Conservation (phyloP, 2,797 vertebrate genomes). For the Pseudomugil tenellus region DNA sequence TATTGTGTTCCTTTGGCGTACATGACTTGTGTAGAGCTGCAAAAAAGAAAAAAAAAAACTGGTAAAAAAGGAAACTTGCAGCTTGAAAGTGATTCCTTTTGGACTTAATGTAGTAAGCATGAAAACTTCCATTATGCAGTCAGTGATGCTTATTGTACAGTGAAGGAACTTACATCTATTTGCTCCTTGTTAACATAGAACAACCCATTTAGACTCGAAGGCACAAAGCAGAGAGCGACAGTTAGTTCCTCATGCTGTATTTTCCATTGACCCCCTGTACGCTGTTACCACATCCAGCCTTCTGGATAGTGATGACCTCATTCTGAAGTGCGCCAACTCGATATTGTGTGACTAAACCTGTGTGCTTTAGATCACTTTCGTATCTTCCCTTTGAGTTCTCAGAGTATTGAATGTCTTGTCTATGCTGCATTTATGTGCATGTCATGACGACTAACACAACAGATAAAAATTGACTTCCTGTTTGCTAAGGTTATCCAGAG, state of each 20-base stretch:
- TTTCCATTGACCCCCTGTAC: slow-evolving; percentile 21
- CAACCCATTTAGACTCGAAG: not conserved
- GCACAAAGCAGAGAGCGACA: not conserved
- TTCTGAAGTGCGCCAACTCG: slow-evolving; percentile 35
- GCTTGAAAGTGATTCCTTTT: not conserved
- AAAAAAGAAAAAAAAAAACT: not conserved
- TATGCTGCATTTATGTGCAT: slow-evolving; percentile 18
- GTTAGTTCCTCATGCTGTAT: slow-evolving; percentile 3
- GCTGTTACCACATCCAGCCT: slow-evolving; percentile 13
- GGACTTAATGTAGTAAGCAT: not conserved
- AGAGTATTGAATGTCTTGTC: slow-evolving; percentile 33
- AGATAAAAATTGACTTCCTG: slow-evolving; percentile 9
- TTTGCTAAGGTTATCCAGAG: slow-evolving; percentile 17
- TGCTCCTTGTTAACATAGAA: not conserved
- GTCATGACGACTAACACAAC: slow-evolving; percentile 19
- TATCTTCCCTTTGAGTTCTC: slow-evolving; percentile 35
- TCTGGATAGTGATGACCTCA: slow-evolving; percentile 50
- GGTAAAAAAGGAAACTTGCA: not conserved
- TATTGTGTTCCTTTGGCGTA: not conserved
- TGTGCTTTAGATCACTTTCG: slow-evolving; percentile 55
- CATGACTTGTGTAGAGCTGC: not conserved
- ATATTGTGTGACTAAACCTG: slow-evolving; percentile 44
- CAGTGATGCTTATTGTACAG: not conserved
- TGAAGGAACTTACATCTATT: not conserved
- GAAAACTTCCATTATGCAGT: not conserved